These are phyloP conservation scores for Phrixothrix hirtus DNA, from an alignment of 2,888 invertebrate species.

Conservation along the genomic window DNA sequence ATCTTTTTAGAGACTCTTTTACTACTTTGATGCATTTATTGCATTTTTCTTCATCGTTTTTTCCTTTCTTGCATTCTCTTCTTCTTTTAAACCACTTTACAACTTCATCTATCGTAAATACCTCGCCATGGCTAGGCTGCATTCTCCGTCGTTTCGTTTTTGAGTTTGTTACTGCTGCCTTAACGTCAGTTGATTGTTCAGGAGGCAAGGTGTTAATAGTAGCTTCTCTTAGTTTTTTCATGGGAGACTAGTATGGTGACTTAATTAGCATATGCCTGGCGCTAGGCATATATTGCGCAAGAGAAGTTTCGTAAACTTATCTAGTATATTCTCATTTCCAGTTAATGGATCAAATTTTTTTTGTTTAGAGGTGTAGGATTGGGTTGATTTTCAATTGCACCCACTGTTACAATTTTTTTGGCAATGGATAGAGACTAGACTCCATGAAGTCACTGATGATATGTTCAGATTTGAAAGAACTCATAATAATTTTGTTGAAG, in stretches of 20 bases:
- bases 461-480: not conserved
- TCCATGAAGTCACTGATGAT: not conserved
- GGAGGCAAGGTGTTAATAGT: not conserved
- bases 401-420: not conserved
- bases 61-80: not conserved
- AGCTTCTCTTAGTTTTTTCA: not conserved
- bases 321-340: too few species aligned
- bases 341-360: too few species aligned
- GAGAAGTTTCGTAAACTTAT: not conserved
- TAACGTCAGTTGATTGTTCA: not conserved
- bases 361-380: not conserved
- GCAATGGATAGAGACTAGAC: not conserved
- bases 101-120: too few species aligned
- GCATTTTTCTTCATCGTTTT: not conserved
- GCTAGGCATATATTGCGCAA: not conserved
- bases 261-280: not conserved
- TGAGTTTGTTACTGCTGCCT: not conserved
- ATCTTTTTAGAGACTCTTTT: not conserved
- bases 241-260: not conserved
- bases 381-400: not conserved
- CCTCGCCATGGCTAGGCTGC: too few species aligned
- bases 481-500: not conserved
- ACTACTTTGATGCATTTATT: not conserved
- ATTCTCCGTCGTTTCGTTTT: too few species aligned
- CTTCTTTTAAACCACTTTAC: not conserved